Evolutionary conservation across 2,113 vertebrate genomes (phyloP).

Genomic region (Chroicocephalus ridibundus): DNA sequence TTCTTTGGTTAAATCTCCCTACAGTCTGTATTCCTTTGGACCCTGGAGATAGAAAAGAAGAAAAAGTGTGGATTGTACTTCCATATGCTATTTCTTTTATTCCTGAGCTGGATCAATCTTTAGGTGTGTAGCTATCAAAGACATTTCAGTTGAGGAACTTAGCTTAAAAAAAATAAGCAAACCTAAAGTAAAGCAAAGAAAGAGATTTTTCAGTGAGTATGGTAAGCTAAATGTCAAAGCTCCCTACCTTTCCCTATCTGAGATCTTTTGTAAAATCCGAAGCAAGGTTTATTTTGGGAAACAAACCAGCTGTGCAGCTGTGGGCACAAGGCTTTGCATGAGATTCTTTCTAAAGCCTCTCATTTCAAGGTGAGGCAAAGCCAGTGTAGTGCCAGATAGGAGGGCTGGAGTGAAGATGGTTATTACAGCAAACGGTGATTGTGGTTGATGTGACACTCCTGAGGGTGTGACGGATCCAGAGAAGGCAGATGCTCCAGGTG

Average conservation of each 20-base stretch:
- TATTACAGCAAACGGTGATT: not conserved
- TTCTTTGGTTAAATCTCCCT: not conserved
- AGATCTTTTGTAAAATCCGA: not conserved
- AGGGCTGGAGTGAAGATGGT: not conserved
- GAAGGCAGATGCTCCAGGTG: slow-evolving; percentile 33
- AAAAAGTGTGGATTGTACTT: not conserved
- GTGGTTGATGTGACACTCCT: not conserved
- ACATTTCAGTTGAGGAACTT: not conserved
- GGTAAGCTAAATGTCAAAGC: not conserved
- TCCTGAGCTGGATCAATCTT: not conserved
- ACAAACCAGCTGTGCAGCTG: not conserved
- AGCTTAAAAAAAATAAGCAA: not conserved
- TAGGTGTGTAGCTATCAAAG: not conserved
- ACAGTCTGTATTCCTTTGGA: not conserved
- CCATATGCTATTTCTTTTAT: not conserved
- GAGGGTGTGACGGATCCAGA: not conserved
- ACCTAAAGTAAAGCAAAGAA: not conserved
- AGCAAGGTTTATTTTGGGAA: slow-evolving; percentile 25
- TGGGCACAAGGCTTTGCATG: not conserved
- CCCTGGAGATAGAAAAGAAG: not conserved
- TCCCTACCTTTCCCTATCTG: not conserved
- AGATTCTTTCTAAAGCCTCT: not conserved
- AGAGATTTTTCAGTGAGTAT: not conserved
- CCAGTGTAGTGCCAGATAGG: not conserved
- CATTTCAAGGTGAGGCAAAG: slow-evolving; percentile 19